Conservation (phyloP, 2,888 invertebrate species). For the Crioceris asparagi region DNA sequence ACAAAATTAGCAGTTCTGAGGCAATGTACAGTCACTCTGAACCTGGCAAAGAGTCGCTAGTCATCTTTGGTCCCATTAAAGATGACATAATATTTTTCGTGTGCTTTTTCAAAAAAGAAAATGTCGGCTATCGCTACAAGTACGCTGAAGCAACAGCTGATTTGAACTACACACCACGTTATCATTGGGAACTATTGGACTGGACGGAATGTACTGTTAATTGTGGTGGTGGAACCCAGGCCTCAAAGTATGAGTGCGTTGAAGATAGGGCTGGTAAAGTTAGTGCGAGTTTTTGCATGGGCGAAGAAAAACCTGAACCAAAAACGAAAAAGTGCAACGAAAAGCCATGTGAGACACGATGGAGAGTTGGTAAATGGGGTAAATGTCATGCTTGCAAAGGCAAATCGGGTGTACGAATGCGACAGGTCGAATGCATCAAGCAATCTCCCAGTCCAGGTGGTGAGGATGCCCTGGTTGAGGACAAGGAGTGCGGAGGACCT, state of each 20-base stretch:
- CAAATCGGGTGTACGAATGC: slow-evolving; percentile 36
- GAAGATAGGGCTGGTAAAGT: slow-evolving; percentile 53
- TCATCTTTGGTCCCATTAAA: slow-evolving; percentile 51
- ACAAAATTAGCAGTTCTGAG: slow-evolving; percentile 39
- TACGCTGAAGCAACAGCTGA: slow-evolving; percentile 49
- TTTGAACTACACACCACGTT: slow-evolving; percentile 42
- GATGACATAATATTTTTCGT: slow-evolving; percentile 45
- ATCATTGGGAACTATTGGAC: slow-evolving; percentile 51
- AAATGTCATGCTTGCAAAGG: slow-evolving; percentile 46
- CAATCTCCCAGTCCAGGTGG: slow-evolving; percentile 37
- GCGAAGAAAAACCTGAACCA: slow-evolving; percentile 35
- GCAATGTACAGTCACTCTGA: slow-evolving; percentile 43
- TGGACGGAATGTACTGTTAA: slow-evolving; percentile 51
- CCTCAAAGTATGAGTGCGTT: slow-evolving; percentile 45
- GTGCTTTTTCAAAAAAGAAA: slow-evolving; percentile 37
- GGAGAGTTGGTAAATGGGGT: slow-evolving; percentile 55
- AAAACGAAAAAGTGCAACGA: slow-evolving; percentile 40
- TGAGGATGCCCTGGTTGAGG: slow-evolving; percentile 39
- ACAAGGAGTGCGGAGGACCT: slow-evolving; percentile 30
- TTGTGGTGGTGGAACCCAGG: slow-evolving; percentile 51
- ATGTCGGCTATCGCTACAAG: slow-evolving; percentile 49
- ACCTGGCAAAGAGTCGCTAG: slow-evolving; percentile 44
- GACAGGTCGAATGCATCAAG: slow-evolving; percentile 42
- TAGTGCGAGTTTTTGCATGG: slow-evolving; percentile 43
- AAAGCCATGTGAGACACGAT: slow-evolving; percentile 44